phyloP scores from a whole-genome alignment of 2,888 invertebrate species.

The Oithona nana region DNA sequence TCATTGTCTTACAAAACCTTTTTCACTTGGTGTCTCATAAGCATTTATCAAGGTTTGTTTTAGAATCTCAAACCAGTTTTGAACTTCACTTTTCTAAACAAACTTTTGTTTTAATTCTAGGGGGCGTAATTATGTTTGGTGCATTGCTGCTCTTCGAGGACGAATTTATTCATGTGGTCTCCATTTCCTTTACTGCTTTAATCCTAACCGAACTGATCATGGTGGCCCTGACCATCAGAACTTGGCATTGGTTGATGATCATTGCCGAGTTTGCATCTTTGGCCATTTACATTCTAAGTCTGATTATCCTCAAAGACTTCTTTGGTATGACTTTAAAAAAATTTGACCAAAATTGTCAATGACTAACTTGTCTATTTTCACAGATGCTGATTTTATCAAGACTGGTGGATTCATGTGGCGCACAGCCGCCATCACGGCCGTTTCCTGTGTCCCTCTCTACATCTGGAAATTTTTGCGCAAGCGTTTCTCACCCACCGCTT shows the following conservation, averaged over 20 bases:
- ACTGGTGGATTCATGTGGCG: conserved; percentile 92
- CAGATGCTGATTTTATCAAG: conserved; percentile 61
- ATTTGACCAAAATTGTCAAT: too few relatives aligned
- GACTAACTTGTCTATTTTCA: conserved; percentile 16
- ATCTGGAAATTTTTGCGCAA: conserved; percentile 83
- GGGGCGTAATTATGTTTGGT: conserved; percentile 96
- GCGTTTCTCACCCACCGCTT: conserved; percentile 77
- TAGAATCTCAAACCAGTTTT: background rate
- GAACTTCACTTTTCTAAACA: background rate
- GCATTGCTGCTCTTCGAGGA: conserved; percentile 89
- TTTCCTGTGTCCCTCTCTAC: conserved; percentile 91
- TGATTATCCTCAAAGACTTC: conserved; percentile 72
- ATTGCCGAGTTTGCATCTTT: conserved; percentile 78
- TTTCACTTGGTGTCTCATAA: conserved; percentile 95
- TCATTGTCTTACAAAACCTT: conserved; percentile 97
- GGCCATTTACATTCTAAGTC: conserved; percentile 62
- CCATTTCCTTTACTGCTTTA: conserved; percentile 91
- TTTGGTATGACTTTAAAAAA: too few relatives aligned
- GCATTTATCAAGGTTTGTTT: conserved; percentile 68
- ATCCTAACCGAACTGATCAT: conserved; percentile 93
- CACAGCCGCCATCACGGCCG: conserved; percentile 78
- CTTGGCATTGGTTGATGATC: conserved; percentile 93
- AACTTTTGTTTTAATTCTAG: too few relatives aligned
- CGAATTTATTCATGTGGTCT: conserved; percentile 94
- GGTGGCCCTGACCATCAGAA: conserved; percentile 87